Evolutionary conservation across 1,140 invertebrate species (phyloP).

Genomic region (Drosophila nebulosa): DNA sequence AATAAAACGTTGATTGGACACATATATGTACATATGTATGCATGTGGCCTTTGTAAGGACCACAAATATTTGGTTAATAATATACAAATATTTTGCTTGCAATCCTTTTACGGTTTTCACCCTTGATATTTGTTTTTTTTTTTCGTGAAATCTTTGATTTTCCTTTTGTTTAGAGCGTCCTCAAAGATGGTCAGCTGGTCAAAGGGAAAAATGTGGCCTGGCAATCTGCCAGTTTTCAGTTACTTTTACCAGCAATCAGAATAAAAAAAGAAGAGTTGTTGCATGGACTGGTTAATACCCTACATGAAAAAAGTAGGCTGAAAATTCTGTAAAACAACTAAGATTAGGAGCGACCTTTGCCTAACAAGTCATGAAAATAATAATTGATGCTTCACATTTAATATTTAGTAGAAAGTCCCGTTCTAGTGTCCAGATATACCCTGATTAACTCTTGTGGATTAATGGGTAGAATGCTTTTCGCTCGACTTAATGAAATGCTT

Average conservation of each 20-base stretch:
- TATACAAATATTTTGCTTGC: neutral
- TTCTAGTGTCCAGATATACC: constrained; percentile 1
- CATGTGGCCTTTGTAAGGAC: neutral
- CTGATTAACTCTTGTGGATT: constrained; percentile 13
- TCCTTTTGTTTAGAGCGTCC: neutral
- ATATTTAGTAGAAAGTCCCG: no score
- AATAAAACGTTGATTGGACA: neutral
- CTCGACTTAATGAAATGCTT: constrained; percentile 60
- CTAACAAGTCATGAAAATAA: no score
- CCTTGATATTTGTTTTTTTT: neutral
- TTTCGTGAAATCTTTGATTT: constrained; percentile 11
- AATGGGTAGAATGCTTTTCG: neutral
- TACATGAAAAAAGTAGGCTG: neutral
- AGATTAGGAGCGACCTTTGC: no score
- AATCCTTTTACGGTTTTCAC: neutral
- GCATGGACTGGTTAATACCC: neutral
- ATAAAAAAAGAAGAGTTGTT: neutral
- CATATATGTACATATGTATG: neutral
- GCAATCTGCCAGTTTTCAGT: constrained; percentile 9
- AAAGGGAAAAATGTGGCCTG: constrained; percentile 25
- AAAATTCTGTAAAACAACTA: no score
- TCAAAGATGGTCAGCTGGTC: neutral
- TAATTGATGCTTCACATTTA: no score
- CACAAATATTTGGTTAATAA: neutral
- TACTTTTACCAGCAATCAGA: neutral